phyloP scores from a whole-genome alignment of 2,888 invertebrate species.

The Salticus scenicus region DNA sequence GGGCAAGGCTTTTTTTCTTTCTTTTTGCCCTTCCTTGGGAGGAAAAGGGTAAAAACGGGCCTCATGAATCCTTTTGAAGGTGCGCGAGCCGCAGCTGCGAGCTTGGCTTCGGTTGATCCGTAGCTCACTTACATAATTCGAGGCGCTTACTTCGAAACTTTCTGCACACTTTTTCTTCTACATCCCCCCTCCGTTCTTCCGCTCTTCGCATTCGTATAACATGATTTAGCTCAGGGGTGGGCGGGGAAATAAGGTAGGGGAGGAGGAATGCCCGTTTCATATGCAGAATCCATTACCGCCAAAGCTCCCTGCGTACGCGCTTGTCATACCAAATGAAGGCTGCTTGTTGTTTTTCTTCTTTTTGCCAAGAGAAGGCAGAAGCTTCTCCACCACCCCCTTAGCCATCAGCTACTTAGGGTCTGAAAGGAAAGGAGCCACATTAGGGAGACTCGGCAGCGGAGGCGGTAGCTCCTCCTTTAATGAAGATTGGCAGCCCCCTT shows the following conservation, averaged over 20 bases:
- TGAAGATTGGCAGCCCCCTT: conserved; percentile 49
- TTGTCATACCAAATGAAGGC: conserved; percentile 70
- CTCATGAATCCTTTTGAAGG: conserved; percentile 57
- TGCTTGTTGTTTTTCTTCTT: conserved; percentile 63
- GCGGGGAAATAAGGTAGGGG: background rate
- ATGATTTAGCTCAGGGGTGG: conserved; percentile 34
- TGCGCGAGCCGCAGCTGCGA: conserved; percentile 52
- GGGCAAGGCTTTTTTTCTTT: background rate
- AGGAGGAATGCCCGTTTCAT: conserved; percentile 67
- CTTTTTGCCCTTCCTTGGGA: conserved; percentile 29
- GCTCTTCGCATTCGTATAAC: conserved; percentile 59
- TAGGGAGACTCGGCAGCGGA: conserved; percentile 10
- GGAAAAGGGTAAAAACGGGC: conserved; percentile 55
- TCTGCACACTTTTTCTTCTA: conserved; percentile 52
- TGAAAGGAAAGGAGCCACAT: conserved; percentile 63
- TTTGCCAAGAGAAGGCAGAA: conserved; percentile 24
- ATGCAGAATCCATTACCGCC: conserved; percentile 70
- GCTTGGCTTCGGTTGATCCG: conserved; percentile 58
- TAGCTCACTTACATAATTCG: conserved; percentile 69
- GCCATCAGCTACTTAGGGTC: conserved; percentile 56
- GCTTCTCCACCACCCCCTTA: background rate
- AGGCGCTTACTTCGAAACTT: conserved; percentile 63
- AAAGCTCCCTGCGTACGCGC: conserved; percentile 42
- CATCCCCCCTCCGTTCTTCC: conserved; percentile 30
- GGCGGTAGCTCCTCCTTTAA: conserved; percentile 19